These are phyloP conservation scores for Drosophila mulleri DNA, from an alignment of 2,888 invertebrate genomes.

Conservation along the genomic window DNA sequence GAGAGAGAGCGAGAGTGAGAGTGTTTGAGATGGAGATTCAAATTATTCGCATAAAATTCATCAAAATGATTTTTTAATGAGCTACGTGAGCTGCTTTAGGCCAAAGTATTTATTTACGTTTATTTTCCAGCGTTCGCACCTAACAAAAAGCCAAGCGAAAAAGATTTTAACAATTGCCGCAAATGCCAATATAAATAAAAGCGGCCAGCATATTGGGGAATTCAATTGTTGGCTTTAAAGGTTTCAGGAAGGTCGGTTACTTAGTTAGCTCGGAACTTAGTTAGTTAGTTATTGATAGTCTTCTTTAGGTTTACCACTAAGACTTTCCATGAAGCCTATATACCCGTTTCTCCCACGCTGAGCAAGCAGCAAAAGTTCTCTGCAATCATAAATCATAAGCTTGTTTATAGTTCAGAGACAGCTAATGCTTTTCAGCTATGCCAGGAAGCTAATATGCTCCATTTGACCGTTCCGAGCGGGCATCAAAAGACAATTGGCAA, in stretches of 20 bases:
- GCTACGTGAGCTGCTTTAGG: conserved; percentile 45
- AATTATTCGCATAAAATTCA: conserved; percentile 51
- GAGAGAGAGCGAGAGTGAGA: neutral
- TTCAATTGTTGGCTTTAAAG: neutral
- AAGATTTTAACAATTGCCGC: conserved; percentile 55
- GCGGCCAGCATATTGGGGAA: too few species aligned
- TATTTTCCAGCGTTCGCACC: conserved; percentile 67
- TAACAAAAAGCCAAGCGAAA: conserved; percentile 44
- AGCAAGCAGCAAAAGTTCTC: neutral
- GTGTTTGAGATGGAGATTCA: neutral
- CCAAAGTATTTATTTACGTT: conserved; percentile 55
- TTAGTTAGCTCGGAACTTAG: too few species aligned
- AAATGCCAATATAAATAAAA: conserved; percentile 63
- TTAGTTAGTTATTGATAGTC: too few species aligned
- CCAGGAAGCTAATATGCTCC: neutral
- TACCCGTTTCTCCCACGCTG: neutral
- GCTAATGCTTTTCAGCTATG: neutral
- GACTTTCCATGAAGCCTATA: neutral
- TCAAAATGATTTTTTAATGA: conserved; percentile 80
- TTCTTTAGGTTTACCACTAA: too few species aligned
- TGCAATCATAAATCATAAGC: neutral
- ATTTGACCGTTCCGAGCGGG: neutral
- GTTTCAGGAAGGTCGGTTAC: rapidly evolving
- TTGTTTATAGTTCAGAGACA: neutral
- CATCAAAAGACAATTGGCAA: neutral